Percentiles rank a stretch among this genome's conserved stretches.
Evolutionary conservation across 2,888 invertebrate genomes (phyloP).

Genomic region (Cryptus armator): DNA sequence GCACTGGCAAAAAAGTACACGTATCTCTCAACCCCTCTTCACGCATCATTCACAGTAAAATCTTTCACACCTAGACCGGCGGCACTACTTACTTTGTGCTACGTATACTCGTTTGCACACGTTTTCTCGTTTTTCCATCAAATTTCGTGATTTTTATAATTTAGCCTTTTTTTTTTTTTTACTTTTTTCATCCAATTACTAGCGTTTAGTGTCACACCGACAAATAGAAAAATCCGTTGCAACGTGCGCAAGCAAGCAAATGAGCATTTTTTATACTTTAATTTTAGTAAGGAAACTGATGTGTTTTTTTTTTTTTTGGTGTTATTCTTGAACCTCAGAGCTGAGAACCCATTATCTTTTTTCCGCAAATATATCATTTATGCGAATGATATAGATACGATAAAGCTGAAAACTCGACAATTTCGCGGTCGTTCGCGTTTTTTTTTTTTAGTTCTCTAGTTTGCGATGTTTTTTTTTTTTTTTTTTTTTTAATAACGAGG

Average conservation of each 20-base stretch:
- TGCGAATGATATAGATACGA: constrained; percentile 16
- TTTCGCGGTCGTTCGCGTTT: constrained; percentile 22
- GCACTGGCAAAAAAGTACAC: constrained; percentile 56
- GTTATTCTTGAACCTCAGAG: constrained; percentile 49
- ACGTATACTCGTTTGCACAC: constrained; percentile 61
- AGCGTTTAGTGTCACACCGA: constrained; percentile 47
- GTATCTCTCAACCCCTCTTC: constrained; percentile 1
- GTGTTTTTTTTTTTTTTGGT: constrained; percentile 46
- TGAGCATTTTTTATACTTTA: constrained; percentile 58
- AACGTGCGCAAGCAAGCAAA: constrained; percentile 59
- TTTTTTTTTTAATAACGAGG: constrained; percentile 34
- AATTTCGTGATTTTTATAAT: not conserved
- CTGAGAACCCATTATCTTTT: constrained; percentile 27
- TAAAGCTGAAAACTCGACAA: constrained; percentile 36
- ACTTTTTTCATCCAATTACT: constrained; percentile 7
- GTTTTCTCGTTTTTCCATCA: constrained; percentile 7
- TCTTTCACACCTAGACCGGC: constrained; percentile 70
- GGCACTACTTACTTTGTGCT: constrained; percentile 72
- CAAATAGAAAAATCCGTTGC: constrained; percentile 49
- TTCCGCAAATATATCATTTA: constrained; percentile 1
- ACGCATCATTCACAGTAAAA: constrained; percentile 30
- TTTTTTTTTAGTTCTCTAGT: constrained; percentile 30
- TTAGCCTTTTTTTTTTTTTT: not conserved
- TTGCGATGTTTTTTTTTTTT: constrained; percentile 30
- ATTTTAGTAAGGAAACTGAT: constrained; percentile 44